phyloP scores from a whole-genome alignment of 1,140 invertebrate genomes.

The Drosophila grimshawi region DNA sequence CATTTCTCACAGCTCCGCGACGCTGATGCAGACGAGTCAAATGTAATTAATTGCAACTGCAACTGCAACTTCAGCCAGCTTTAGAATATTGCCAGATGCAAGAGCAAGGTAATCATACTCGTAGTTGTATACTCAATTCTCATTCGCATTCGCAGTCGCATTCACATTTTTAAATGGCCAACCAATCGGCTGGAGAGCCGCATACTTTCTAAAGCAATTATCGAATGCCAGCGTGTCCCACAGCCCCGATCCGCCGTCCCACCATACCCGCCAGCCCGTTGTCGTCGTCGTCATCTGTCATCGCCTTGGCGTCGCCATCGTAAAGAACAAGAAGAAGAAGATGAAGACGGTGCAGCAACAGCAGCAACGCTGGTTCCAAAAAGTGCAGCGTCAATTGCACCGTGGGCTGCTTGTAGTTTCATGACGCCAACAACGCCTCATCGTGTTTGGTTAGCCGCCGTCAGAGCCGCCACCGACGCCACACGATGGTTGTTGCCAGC shows the following conservation, averaged over 20 bases:
- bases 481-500: slow-evolving; percentile 51
- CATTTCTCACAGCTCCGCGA: slow-evolving; percentile 73
- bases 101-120: not conserved
- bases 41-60: slow-evolving; percentile 76
- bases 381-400: slow-evolving; percentile 59
- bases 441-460: slow-evolving; percentile 81
- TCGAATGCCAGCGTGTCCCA: slow-evolving; percentile 78
- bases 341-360: not conserved
- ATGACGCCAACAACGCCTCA: slow-evolving; percentile 82
- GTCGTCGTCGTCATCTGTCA: slow-evolving; percentile 33
- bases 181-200: slow-evolving; percentile 68
- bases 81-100: slow-evolving; percentile 14
- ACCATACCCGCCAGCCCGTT: not conserved
- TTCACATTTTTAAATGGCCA: slow-evolving; percentile 50
- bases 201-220: slow-evolving; percentile 83
- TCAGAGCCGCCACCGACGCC: slow-evolving; percentile 79
- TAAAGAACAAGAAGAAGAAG: not conserved
- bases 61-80: slow-evolving; percentile 24
- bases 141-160: slow-evolving; percentile 29
- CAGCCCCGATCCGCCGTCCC: not conserved
- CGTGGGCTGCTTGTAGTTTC: slow-evolving; percentile 68
- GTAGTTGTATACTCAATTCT: slow-evolving; percentile 8
- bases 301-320: slow-evolving; percentile 47
- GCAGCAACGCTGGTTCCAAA: not conserved
- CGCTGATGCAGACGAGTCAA: slow-evolving; percentile 33